Percentiles rank a stretch among this genome's conserved stretches.
Evolutionary conservation across 1,140 invertebrate genomes (phyloP).

Genomic region (Galleria mellonella): DNA sequence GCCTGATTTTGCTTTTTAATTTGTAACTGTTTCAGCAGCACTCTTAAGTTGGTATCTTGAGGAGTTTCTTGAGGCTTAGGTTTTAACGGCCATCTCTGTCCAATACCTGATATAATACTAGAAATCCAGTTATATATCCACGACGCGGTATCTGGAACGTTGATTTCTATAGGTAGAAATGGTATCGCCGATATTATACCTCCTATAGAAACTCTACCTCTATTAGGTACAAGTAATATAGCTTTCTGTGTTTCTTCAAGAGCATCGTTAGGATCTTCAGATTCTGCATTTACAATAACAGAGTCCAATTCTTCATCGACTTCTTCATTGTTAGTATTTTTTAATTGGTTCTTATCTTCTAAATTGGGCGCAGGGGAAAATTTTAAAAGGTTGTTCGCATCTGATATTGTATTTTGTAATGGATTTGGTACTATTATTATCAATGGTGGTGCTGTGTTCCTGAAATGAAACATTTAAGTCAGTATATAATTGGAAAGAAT

Average conservation of each 20-base stretch:
- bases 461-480: neutral
- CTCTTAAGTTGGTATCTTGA: neutral
- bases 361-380: no score
- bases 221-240: slow-evolving; percentile 33
- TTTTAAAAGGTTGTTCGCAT: slow-evolving; percentile 6
- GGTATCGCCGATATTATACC: slow-evolving; percentile 55
- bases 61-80: slow-evolving; percentile 7
- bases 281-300: slow-evolving; percentile 36
- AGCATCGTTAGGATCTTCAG: neutral
- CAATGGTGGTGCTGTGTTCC: slow-evolving; percentile 15
- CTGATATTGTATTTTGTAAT: slow-evolving; percentile 2
- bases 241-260: slow-evolving; percentile 23
- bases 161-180: slow-evolving; percentile 67
- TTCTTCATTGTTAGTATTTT: slow-evolving; percentile 16
- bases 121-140: slow-evolving; percentile 56
- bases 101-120: slow-evolving; percentile 45
- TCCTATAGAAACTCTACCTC: slow-evolving; percentile 40
- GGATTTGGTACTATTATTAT: slow-evolving; percentile 38
- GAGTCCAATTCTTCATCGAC: slow-evolving; percentile 38
- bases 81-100: slow-evolving; percentile 34
- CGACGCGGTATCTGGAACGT: slow-evolving; percentile 63
- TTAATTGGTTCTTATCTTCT: slow-evolving; percentile 1
- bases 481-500: no score
- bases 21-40: slow-evolving; percentile 14
- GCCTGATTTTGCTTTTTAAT: neutral